phyloP scores from a whole-genome alignment of 2,113 vertebrate genomes.

The Trochalopteron elliotii region DNA sequence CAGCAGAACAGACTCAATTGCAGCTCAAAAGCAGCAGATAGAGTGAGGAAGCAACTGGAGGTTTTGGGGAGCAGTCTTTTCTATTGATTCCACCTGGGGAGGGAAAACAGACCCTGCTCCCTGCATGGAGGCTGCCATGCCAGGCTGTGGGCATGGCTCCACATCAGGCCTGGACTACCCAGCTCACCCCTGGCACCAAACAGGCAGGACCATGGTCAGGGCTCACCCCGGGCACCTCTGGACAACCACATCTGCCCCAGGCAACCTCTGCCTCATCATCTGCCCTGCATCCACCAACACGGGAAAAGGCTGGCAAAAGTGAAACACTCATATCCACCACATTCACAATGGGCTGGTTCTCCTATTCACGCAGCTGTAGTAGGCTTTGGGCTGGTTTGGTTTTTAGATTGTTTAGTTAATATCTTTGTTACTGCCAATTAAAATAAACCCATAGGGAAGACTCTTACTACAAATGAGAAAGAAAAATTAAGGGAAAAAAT shows the following conservation, averaged over 20 bases:
- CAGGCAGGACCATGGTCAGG: accelerated
- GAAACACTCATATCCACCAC: background rate
- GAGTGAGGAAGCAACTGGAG: background rate
- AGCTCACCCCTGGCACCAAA: background rate
- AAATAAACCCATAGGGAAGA: background rate
- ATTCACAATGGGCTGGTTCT: background rate
- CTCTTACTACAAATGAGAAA: background rate
- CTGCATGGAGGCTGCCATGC: background rate
- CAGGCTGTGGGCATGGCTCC: background rate
- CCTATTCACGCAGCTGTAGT: background rate
- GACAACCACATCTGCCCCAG: background rate
- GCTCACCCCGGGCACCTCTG: background rate
- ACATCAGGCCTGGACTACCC: too few relatives aligned
- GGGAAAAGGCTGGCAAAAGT: background rate
- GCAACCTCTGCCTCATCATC: background rate
- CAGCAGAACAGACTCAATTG: background rate
- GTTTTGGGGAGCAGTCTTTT: background rate
- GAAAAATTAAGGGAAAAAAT: background rate
- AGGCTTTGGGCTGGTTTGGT: background rate
- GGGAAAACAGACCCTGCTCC: background rate
- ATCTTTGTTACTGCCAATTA: background rate
- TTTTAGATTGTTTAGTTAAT: background rate
- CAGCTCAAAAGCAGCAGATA: background rate
- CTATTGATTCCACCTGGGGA: background rate
- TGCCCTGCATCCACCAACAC: background rate